Base-by-base conservation (phyloP, 1,140 invertebrate species). In the Rhopalosiphum maidis region DNA sequence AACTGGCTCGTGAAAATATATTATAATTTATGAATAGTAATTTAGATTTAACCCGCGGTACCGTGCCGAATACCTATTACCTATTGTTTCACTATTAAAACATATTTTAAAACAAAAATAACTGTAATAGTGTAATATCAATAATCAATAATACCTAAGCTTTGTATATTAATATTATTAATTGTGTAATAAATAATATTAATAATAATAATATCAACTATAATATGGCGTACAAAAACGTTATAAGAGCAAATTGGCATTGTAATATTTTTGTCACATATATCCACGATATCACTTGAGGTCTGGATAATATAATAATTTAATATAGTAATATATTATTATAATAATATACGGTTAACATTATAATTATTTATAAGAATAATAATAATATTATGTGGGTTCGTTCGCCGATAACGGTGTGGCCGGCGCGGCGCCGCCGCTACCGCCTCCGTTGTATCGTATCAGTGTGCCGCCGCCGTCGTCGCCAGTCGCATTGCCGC, bases 401-500 rank as follows among this genome's bases (percentile, higher is more conserved):
- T 85, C 91, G 77, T 92, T 92, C 41, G 46, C 77, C 77, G 91
- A 92, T 92, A 92, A 92, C 77, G 60, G 23, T 21, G n/a, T 35
- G 25, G 77, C 43, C 51, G 46, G 41, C 68, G 43, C 90, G 68
- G 30, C 89, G 89, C 41, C 41, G 60, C 60, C 60, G 77, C 68
- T 46, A 25, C 90, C 68, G 91, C 35, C 82, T 35, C 46, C 91
- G 35, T 46, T 25, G 43, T 86, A 48, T 46, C 22, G 37, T 86
- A 86, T 86, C 37, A 30, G 37, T 86, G 41, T 86, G 37, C 43
- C 25, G 83, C 83, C 83, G 37, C 22, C 37, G 41, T 25, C 83
- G 89, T 46, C 60, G 55, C 0, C 60, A 91, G 90, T 93, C 91
- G 91, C 82, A 85, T 93, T 86, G 91, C 91, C 91, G 91, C 48